Evolutionary conservation across 2,113 vertebrate species (phyloP).

Genomic region (Macquaria australasica): DNA sequence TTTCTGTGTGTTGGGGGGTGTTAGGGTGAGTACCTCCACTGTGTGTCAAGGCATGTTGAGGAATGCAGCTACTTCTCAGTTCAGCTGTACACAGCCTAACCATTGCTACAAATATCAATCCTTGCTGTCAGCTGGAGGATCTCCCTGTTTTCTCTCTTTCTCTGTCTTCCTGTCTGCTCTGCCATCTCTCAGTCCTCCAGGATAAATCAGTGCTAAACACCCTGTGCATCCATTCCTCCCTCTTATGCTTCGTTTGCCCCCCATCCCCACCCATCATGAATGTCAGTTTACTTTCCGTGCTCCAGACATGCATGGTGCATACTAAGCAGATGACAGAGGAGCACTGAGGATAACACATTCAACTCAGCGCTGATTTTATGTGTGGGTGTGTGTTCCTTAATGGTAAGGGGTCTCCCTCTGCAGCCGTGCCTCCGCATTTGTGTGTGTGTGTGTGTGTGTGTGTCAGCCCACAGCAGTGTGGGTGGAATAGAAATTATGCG

Average conservation of each 20-base stretch:
- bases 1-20: background rate
- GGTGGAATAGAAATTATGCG: conserved; percentile 84
- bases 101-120: background rate
- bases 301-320: conserved; percentile 59
- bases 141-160: background rate
- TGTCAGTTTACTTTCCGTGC: conserved; percentile 56
- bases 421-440: conserved; percentile 57
- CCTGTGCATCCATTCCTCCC: background rate
- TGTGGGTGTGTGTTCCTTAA: conserved; percentile 63
- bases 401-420: conserved; percentile 70
- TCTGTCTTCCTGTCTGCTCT: background rate
- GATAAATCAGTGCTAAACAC: background rate
- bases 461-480: conserved; percentile 80
- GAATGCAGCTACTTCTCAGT: conserved; percentile 59
- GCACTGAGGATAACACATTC: conserved; percentile 44
- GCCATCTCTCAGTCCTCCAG: background rate
- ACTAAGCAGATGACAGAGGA: conserved; percentile 74
- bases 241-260: background rate
- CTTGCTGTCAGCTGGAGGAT: conserved; percentile 11
- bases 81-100: background rate
- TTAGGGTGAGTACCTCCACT: conserved; percentile 27
- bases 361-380: conserved; percentile 29
- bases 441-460: conserved; percentile 33
- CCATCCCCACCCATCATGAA: conserved; percentile 18
- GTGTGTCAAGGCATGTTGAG: conserved; percentile 72